phyloP scores from a whole-genome alignment of 1,140 invertebrate species.

The Charaxes varanes region DNA sequence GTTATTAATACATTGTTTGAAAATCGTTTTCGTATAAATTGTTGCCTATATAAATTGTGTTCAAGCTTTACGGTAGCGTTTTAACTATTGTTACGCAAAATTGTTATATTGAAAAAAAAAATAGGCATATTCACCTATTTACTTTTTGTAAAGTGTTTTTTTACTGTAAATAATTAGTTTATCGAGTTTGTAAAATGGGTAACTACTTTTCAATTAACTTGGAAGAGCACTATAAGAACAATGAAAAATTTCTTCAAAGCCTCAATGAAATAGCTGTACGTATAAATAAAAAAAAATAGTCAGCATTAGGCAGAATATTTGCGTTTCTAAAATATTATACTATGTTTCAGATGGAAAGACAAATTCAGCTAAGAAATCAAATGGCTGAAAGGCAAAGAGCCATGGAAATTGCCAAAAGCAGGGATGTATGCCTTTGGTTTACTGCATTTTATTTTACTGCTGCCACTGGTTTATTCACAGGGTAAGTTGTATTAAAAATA shows the following conservation, averaged over 20 bases:
- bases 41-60: no score
- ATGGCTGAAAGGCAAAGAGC: slow-evolving; percentile 84
- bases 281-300: no score
- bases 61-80: no score
- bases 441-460: slow-evolving; percentile 80
- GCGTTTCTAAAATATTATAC: slow-evolving; percentile 2
- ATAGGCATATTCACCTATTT: no score
- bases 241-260: slow-evolving; percentile 82
- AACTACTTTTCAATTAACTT: slow-evolving; percentile 53
- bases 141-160: no score
- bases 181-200: slow-evolving; percentile 38
- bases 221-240: slow-evolving; percentile 77
- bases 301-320: no score
- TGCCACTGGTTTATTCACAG: slow-evolving; percentile 73
- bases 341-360: slow-evolving; percentile 62
- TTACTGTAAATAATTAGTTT: no score
- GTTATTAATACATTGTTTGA: no score
- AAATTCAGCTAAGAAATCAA: slow-evolving; percentile 87
- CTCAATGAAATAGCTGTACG: slow-evolving; percentile 79
- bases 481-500: slow-evolving; percentile 60
- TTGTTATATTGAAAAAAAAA: no score
- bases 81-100: no score
- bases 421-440: slow-evolving; percentile 84
- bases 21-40: no score
- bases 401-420: slow-evolving; percentile 79